Percentiles rank a stretch among this genome's conserved stretches.
Conservation (phyloP, 2,113 vertebrate species). For the Ophthalmolycus amberensis region DNA sequence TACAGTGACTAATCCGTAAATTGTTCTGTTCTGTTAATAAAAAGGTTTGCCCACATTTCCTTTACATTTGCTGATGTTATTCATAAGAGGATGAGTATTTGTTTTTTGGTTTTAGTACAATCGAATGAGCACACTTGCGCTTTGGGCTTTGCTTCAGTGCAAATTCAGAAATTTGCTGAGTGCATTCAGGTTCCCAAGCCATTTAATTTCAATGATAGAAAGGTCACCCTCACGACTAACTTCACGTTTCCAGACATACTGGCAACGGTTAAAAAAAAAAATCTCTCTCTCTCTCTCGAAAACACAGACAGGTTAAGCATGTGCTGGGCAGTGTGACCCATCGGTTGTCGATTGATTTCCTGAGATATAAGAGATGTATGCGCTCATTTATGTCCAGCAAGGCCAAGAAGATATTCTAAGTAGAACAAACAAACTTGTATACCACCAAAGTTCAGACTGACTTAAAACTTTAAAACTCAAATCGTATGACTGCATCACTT, state of each 20-base stretch:
- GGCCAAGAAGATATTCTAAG: background rate
- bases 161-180: background rate
- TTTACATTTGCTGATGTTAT: background rate
- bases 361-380: slow-evolving; percentile 49
- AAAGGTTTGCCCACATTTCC: background rate
- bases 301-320: no score
- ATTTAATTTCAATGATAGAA: background rate
- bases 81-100: background rate
- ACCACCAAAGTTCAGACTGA: background rate
- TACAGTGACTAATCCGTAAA: background rate
- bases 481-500: background rate
- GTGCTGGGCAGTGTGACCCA: slow-evolving; percentile 49
- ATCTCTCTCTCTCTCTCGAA: no score
- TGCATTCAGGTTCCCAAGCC: background rate
- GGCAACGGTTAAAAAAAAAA: background rate
- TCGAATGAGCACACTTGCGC: background rate
- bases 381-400: slow-evolving; percentile 28
- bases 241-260: background rate
- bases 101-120: no score
- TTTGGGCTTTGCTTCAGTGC: background rate
- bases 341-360: slow-evolving; percentile 52
- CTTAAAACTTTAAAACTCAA: slow-evolving; percentile 2
- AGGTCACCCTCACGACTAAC: background rate
- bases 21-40: background rate
- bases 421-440: background rate